A percentile compares a stretch with the other conserved stretches of the same genome.
Conservation (phyloP, 2,113 vertebrate genomes). For the Heterotilapia buettikoferi region DNA sequence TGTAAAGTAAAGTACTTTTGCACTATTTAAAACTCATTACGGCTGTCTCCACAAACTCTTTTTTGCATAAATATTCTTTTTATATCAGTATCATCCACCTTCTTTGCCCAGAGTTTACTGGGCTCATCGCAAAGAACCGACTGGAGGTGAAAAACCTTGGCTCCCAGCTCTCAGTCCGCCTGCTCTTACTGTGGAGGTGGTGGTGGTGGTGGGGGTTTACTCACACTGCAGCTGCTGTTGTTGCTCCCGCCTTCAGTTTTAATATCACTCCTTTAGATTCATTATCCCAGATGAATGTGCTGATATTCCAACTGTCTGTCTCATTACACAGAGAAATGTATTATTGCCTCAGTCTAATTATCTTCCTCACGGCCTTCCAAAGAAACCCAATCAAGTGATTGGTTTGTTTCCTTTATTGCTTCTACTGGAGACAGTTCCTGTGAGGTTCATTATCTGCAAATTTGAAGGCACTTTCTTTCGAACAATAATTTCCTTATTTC, state of each 20-base stretch:
- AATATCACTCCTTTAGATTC: slow-evolving; percentile 53
- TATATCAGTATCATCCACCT: neutral
- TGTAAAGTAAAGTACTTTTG: neutral
- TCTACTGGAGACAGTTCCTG: slow-evolving; percentile 4
- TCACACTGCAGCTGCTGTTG: neutral
- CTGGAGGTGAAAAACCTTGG: neutral
- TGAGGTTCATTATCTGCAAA: neutral
- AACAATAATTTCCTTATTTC: neutral
- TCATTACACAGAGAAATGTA: slow-evolving; percentile 37
- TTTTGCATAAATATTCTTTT: neutral
- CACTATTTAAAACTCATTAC: neutral
- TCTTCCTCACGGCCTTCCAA: neutral
- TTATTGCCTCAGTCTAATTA: slow-evolving; percentile 46
- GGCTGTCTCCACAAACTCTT: neutral
- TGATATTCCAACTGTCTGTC: slow-evolving; percentile 32
- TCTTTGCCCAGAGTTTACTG: neutral
- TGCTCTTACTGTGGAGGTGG: neutral
- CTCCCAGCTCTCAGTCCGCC: neutral
- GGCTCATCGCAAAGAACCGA: neutral
- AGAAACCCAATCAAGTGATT: slow-evolving; percentile 14
- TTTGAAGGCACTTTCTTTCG: neutral
- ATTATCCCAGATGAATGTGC: slow-evolving; percentile 7
- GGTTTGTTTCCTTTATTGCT: slow-evolving; percentile 24
- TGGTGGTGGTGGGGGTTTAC: neutral
- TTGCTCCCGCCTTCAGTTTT: slow-evolving; percentile 14